Evolutionary conservation across 1,140 invertebrate species (phyloP).

Genomic region (Leptinotarsa lineolata): DNA sequence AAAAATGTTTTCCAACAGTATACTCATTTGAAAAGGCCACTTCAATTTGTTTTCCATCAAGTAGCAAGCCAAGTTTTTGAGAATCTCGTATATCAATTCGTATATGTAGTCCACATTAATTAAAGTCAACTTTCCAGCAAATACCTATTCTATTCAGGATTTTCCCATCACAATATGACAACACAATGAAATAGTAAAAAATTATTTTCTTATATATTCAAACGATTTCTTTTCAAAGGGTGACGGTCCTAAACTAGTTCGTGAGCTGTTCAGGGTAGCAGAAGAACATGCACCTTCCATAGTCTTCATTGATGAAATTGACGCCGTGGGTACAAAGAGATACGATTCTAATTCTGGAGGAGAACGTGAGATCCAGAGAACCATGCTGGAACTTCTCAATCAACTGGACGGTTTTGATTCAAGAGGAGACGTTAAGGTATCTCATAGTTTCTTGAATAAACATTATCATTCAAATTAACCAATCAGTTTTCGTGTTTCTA

Average conservation of each 20-base stretch:
- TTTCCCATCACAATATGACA: no score
- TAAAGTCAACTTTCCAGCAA: no score
- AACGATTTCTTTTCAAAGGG: conserved; percentile 68
- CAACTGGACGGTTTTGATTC: conserved; percentile 99
- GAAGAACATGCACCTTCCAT: conserved; percentile 99
- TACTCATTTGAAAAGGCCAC: no score
- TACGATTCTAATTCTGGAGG: conserved; percentile 99
- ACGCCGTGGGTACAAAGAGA: conserved; percentile 98
- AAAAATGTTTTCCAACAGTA: no score
- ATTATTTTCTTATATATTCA: neutral
- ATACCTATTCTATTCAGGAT: no score
- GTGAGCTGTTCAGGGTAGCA: conserved; percentile 97
- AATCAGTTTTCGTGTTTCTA: neutral
- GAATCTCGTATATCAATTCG: no score
- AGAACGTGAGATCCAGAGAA: conserved; percentile 98
- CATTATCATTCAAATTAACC: neutral
- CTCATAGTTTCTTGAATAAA: neutral
- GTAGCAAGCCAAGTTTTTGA: no score
- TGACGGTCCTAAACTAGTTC: conserved; percentile 97
- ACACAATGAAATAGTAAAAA: neutral
- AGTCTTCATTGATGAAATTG: conserved; percentile 99
- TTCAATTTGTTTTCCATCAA: no score
- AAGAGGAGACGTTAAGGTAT: conserved; percentile 90
- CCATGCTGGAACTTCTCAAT: conserved; percentile 99
- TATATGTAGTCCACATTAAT: no score